phyloP scores from a whole-genome alignment of 2,113 vertebrate genomes.

The Gorsachius goisagi region DNA sequence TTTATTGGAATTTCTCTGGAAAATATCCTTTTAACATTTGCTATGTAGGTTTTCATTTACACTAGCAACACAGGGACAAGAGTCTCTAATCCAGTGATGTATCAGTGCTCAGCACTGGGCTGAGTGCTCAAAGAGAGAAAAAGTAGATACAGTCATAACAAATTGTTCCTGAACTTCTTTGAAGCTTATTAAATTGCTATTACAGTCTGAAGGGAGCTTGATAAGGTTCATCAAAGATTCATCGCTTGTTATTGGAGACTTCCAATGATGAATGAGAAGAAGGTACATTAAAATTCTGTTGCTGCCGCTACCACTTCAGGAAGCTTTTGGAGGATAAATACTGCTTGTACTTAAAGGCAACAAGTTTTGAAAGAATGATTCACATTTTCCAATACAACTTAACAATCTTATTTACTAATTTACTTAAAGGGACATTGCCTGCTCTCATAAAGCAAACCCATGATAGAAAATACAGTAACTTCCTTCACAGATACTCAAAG shows the following conservation, averaged over 20 bases:
- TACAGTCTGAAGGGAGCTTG: background rate
- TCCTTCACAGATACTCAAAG: background rate
- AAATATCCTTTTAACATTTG: background rate
- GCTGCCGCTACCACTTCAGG: background rate
- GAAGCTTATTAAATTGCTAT: conserved; percentile 1
- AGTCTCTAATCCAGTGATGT: background rate
- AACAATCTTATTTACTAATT: background rate
- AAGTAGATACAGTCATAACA: background rate
- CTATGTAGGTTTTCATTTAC: background rate
- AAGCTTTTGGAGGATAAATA: conserved; percentile 1
- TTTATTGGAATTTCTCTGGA: background rate
- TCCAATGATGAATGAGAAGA: conserved; percentile 22
- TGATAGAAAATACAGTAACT: background rate
- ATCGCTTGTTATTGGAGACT: background rate
- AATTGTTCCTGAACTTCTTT: background rate
- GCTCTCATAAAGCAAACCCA: background rate
- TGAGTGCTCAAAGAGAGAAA: background rate
- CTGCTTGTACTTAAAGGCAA: background rate
- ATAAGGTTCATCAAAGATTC: conserved; percentile 41
- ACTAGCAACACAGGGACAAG: background rate
- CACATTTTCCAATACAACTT: background rate
- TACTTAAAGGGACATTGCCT: background rate
- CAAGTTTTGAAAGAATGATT: conserved; percentile 8
- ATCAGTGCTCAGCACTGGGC: background rate
- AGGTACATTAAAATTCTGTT: conserved; percentile 24